Percentiles rank a stretch among this genome's conserved stretches.
phyloP scores from a whole-genome alignment of 2,888 invertebrate genomes.

The Drosophila pseudotalamancana region DNA sequence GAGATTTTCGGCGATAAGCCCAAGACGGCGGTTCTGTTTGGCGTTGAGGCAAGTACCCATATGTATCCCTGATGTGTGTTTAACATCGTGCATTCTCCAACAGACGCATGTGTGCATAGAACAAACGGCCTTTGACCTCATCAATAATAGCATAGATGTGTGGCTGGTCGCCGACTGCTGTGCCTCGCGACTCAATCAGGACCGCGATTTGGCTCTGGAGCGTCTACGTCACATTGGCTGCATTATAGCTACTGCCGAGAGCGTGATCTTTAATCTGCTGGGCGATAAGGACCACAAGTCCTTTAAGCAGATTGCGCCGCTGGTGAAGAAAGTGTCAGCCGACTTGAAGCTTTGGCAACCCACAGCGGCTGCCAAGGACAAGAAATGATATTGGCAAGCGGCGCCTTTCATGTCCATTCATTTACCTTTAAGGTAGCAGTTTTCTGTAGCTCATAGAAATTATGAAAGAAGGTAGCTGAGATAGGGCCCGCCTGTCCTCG shows the following conservation, averaged over 20 bases:
- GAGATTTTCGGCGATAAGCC: slow-evolving; percentile 85
- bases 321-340: slow-evolving; percentile 85
- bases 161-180: slow-evolving; percentile 92
- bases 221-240: slow-evolving; percentile 91
- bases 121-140: slow-evolving; percentile 90
- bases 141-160: slow-evolving; percentile 86
- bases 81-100: too few relatives aligned
- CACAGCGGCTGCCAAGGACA: slow-evolving; percentile 25
- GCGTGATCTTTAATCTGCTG: slow-evolving; percentile 90
- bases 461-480: slow-evolving; percentile 61
- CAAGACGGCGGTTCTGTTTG: slow-evolving; percentile 87
- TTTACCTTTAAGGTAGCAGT: slow-evolving; percentile 44
- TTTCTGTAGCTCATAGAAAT: slow-evolving; percentile 59
- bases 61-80: neutral
- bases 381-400: slow-evolving; percentile 30
- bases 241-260: slow-evolving; percentile 91
- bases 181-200: slow-evolving; percentile 89
- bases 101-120: slow-evolving; percentile 92
- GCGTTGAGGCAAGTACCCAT: slow-evolving; percentile 86
- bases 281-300: slow-evolving; percentile 90
- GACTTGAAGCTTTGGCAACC: slow-evolving; percentile 71
- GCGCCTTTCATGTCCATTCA: slow-evolving; percentile 47
- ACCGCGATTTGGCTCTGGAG: slow-evolving; percentile 88
- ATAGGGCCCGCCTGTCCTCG: slow-evolving; percentile 35
- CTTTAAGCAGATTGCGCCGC: slow-evolving; percentile 88